phyloP scores from a whole-genome alignment of 2,888 invertebrate species.

The Plebejus argus region DNA sequence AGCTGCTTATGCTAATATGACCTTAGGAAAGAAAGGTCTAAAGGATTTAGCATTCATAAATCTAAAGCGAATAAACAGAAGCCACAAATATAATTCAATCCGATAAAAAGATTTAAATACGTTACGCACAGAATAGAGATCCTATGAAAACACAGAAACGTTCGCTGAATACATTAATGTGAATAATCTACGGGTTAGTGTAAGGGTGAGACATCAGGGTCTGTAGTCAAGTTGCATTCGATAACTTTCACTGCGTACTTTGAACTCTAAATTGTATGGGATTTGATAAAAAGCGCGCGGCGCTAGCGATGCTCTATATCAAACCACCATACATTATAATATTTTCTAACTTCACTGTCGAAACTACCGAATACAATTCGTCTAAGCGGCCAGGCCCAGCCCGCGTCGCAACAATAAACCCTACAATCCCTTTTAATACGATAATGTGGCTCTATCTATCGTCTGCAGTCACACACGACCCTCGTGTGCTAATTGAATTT shows the following conservation, averaged over 20 bases:
- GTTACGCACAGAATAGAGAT: conserved; percentile 17
- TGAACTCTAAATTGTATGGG: neutral
- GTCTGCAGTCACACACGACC: conserved; percentile 79
- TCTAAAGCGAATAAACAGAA: neutral
- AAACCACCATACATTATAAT: neutral
- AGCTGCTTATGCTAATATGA: neutral
- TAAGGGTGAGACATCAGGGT: conserved; percentile 35
- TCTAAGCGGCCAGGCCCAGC: neutral
- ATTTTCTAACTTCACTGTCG: conserved; percentile 46
- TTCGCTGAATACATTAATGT: conserved; percentile 15
- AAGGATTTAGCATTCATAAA: conserved; percentile 20
- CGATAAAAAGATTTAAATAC: conserved; percentile 23
- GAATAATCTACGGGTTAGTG: conserved; percentile 34
- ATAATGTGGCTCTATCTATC: conserved; percentile 78
- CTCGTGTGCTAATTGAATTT: conserved; percentile 82
- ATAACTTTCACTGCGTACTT: neutral
- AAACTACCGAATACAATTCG: conserved; percentile 25
- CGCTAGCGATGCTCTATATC: neutral
- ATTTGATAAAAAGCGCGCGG: neutral
- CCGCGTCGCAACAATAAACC: conserved; percentile 51
- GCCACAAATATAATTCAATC: conserved; percentile 15
- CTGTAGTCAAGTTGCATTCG: neutral
- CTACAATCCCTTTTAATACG: conserved; percentile 74
- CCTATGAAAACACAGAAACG: conserved; percentile 8
- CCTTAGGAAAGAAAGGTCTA: conserved; percentile 12